A percentile compares a stretch with the other conserved stretches of the same genome.
phyloP scores from a whole-genome alignment of 2,113 vertebrate genomes.

The Erythrocercus mccallii region DNA sequence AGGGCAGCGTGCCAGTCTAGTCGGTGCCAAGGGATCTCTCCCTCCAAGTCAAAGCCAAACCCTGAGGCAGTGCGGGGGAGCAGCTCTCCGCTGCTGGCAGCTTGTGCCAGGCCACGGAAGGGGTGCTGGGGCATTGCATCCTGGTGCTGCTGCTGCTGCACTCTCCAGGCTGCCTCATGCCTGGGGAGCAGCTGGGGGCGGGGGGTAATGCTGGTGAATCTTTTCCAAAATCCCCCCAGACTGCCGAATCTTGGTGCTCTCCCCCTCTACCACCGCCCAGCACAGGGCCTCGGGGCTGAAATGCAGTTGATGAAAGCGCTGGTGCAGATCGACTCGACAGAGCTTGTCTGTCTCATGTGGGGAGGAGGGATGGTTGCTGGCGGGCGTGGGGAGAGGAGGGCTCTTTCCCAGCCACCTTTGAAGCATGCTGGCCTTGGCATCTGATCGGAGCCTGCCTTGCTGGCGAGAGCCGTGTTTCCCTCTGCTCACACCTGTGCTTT shows the following conservation, averaged over 20 bases:
- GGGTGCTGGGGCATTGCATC: neutral
- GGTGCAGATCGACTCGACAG: neutral
- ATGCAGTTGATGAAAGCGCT: neutral
- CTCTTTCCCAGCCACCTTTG: neutral
- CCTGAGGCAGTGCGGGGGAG: neutral
- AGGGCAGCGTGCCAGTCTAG: neutral
- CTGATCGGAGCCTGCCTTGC: neutral
- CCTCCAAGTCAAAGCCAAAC: neutral
- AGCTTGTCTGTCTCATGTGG: slow-evolving; percentile 24
- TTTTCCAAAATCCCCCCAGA: neutral
- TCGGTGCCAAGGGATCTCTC: neutral
- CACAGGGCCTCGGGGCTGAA: neutral
- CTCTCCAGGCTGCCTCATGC: rapidly evolving
- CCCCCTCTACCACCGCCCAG: neutral
- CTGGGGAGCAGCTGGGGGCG: rapidly evolving
- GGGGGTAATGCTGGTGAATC: neutral
- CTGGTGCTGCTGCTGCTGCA: rapidly evolving
- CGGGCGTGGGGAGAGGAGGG: neutral
- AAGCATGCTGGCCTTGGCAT: neutral
- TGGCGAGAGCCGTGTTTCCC: neutral
- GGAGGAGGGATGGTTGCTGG: neutral
- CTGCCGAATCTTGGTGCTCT: neutral
- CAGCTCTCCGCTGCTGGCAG: neutral
- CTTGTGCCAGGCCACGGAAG: neutral
- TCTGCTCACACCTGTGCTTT: slow-evolving; percentile 28